phyloP scores from a whole-genome alignment of 2,888 invertebrate genomes.

The Cataglyphis livida region DNA sequence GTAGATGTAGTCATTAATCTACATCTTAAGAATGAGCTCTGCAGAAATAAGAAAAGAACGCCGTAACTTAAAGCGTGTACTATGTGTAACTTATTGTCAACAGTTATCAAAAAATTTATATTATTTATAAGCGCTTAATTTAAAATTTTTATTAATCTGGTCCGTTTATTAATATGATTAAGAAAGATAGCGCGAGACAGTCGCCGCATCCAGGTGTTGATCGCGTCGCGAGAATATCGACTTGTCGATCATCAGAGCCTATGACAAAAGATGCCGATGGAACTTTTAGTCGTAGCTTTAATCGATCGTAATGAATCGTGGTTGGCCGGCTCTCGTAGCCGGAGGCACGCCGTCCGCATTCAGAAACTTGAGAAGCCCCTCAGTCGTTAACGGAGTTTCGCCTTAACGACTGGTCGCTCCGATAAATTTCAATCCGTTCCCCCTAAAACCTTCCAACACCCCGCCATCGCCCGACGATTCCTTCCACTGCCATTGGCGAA shows the following conservation, averaged over 20 bases:
- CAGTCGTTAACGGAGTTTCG: slow-evolving; percentile 68
- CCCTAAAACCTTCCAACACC: background rate
- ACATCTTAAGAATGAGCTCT: too few species aligned
- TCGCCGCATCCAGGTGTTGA: background rate
- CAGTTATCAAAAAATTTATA: background rate
- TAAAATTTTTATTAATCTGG: background rate
- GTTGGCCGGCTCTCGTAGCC: slow-evolving; percentile 25
- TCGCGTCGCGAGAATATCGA: background rate
- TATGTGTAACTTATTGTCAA: too few species aligned
- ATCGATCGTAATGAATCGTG: slow-evolving; percentile 57
- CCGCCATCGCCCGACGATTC: background rate
- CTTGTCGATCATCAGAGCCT: background rate
- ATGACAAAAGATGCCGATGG: slow-evolving; percentile 6
- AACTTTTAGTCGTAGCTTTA: slow-evolving; percentile 23
- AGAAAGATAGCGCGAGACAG: background rate
- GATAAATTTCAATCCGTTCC: slow-evolving; percentile 68
- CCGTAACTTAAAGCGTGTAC: too few species aligned
- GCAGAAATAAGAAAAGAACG: too few species aligned
- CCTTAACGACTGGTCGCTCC: slow-evolving; percentile 61
- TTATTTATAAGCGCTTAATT: background rate
- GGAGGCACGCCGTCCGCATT: slow-evolving; percentile 53
- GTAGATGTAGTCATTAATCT: background rate
- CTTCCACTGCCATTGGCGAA: background rate
- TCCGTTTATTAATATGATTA: background rate
- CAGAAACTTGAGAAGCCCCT: slow-evolving; percentile 59